These are phyloP conservation scores for Caretta caretta DNA, from an alignment of 2,113 vertebrate genomes.

Conservation along the genomic window DNA sequence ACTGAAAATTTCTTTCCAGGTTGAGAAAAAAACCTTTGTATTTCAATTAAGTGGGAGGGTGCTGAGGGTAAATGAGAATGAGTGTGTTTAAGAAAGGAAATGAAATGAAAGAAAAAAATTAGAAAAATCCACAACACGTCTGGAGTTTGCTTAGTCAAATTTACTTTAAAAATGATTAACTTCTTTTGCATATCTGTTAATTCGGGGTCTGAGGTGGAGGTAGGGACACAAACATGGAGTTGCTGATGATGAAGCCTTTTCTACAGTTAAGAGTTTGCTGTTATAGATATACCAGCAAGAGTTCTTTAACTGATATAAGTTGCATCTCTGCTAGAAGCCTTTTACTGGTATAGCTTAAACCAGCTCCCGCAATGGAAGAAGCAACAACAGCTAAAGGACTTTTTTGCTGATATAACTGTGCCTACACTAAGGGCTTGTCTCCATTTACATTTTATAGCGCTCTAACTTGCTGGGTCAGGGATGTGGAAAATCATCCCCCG, in stretches of 20 bases:
- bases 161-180: background rate
- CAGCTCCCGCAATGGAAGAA: background rate
- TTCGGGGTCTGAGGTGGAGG: background rate
- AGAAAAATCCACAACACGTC: background rate
- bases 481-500: too few relatives aligned
- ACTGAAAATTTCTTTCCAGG: background rate
- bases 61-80: background rate
- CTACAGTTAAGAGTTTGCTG: background rate
- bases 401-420: background rate
- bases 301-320: background rate
- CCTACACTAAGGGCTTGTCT: background rate
- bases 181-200: background rate
- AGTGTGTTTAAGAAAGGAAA: background rate
- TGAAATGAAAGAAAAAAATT: background rate
- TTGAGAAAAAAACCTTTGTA: background rate
- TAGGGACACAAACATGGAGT: background rate
- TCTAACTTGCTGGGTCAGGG: too few relatives aligned
- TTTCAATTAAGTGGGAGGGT: background rate
- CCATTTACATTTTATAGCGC: too few relatives aligned
- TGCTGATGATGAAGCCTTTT: background rate
- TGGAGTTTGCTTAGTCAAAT: background rate
- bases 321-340: background rate
- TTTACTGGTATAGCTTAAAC: background rate
- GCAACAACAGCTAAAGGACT: background rate
- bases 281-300: background rate